Evolutionary conservation across 2,888 invertebrate genomes (phyloP), one percentile per base, ranked within the genome.

Genomic region (Drosophila yooni): DNA sequence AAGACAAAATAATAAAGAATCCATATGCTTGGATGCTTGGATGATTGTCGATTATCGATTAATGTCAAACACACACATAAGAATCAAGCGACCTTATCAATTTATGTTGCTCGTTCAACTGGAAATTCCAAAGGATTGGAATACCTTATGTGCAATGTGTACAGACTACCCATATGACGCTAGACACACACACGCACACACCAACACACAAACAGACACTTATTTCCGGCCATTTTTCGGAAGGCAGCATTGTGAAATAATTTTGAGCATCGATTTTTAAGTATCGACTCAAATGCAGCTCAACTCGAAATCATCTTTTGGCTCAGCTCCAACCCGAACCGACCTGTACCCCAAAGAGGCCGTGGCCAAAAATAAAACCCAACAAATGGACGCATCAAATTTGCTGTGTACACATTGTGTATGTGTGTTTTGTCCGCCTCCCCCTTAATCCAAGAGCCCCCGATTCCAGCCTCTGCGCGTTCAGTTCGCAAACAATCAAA

Each of bases 401-500:
- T 38, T 61, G 27, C 36, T 64, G n/a, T 48, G 54, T 33, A 25
- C 51, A 36, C 43, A 38, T 43, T 62, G 33, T 25, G 38, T 29
- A 7, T 27, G 33, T 15, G 29, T 58, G 31, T 21, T 53, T 25
- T 50, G 11, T 27, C 34, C 40, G 18, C 33, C 51, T 27, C 34
- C 10, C 18, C 13, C 36, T 18, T 4, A 25, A 46, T 2, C 21
- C 46, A 13, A 21, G 11, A 43, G 43, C 46, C 7, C 27, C 51
- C 34, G 27, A 33, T 7, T 4, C 38, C 57, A 21, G 15, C 15
- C 7, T 11, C 11, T 46, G 68, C 54, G 46, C 40, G 56, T 36
- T 21, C 25, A 33, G 53, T 52, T 51, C 15, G 67, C 84, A 83
- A 83, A 87, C 88, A 83, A 83, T 83, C 84, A 84, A 76, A 87